Base-by-base conservation (phyloP, 2,113 vertebrate genomes). In the Daubentonia madagascariensis region DNA sequence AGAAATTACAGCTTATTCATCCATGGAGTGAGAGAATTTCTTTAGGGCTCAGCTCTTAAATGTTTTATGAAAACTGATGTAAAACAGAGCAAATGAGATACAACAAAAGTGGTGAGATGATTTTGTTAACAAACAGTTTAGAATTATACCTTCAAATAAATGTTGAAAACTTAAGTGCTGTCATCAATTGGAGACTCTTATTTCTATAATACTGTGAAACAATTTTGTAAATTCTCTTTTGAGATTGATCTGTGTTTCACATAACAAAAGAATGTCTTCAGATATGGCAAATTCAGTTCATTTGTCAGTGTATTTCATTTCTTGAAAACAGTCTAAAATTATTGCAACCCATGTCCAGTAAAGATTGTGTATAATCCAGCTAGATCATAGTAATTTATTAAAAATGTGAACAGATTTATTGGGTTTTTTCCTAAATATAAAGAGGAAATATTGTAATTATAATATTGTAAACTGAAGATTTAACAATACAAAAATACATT, bases 1-100 rank as follows among this genome's bases (percentile, higher is more conserved):
- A 98, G 95, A 97, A 97, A 96, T 86, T 16, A 95, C n/a, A 72
- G 91, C 23, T 78, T 96, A 75, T 85, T 96, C 61, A 92, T 78
- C 57, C 54, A 52, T 68, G 0, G 20, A 25, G 8, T 22, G 40
- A 93, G 89, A 92, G 37, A 63, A 80, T 94, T 94, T 97, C 91
- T 91, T 87, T 45, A 72, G 84, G 84, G 40, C 76, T 96, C 92
- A 72, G 72, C 23, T 92, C 81, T 93, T 78, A 28, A 76, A 48
- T 54, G 85, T 96, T 97, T 95, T 37, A 89, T 65, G 63, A 93
- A 97, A 89, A 68, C 59, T 90, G 79, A 81, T 75, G 25, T 85
- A 91, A 96, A 94, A 85, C 86, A 90, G 83, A 95, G 70, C 40
- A 81, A 61, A 76, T 37, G 67, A 95, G 37, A 48, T 40, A 85